Evolutionary conservation across 2,113 vertebrate genomes (phyloP).

Genomic region (Onychostruthus taczanowskii): DNA sequence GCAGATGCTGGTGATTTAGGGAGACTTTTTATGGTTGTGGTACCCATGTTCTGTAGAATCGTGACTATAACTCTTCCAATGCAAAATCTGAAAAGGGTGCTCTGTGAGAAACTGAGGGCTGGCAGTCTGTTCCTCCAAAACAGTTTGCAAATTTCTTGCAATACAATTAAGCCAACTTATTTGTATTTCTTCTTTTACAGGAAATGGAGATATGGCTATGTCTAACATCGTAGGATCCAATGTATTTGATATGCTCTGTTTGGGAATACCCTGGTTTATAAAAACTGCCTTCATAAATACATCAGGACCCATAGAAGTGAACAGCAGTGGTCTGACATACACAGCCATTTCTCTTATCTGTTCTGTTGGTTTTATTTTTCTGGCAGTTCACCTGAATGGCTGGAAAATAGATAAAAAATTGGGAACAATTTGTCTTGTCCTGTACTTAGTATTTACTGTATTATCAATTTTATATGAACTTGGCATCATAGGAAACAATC

Average conservation of each 20-base stretch:
- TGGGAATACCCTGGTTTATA: constrained; percentile 96
- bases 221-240: constrained; percentile 98
- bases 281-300: constrained; percentile 87
- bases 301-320: constrained; percentile 84
- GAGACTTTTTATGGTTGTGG: neutral
- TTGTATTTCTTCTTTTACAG: constrained; percentile 73
- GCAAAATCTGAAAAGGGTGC: neutral
- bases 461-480: constrained; percentile 92
- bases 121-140: constrained; percentile 32
- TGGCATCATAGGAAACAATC: constrained; percentile 91
- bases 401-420: constrained; percentile 95
- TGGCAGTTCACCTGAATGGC: constrained; percentile 85
- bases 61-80: neutral
- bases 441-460: constrained; percentile 85
- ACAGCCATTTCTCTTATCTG: constrained; percentile 85
- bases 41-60: neutral
- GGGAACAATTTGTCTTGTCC: constrained; percentile 80
- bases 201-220: constrained; percentile 98
- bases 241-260: constrained; percentile 94
- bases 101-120: neutral
- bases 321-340: constrained; percentile 88
- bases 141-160: neutral
- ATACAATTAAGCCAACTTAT: neutral
- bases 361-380: constrained; percentile 88
- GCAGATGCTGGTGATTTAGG: constrained; percentile 55